phyloP scores from a whole-genome alignment of 2,113 vertebrate species.

The Ammodytes dubius region DNA sequence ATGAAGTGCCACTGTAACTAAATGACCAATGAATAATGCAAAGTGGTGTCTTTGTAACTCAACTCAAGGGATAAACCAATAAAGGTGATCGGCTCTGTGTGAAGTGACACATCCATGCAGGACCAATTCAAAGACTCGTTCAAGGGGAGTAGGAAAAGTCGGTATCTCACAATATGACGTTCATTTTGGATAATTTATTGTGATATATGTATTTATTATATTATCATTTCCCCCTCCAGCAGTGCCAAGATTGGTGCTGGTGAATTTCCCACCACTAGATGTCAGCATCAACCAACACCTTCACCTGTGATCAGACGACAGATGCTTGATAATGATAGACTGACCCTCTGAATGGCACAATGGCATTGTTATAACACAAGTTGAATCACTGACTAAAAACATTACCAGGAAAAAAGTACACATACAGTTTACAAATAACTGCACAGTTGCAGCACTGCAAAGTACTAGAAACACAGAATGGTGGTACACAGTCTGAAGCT shows the following conservation, averaged over 20 bases:
- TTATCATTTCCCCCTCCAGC: background rate
- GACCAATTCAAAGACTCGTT: background rate
- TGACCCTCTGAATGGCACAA: background rate
- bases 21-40: conserved; percentile 28
- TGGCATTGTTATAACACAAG: too few relatives aligned
- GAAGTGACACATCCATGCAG: background rate
- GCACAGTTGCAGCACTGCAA: background rate
- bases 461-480: background rate
- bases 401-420: background rate
- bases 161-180: background rate
- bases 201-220: background rate
- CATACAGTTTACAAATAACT: background rate
- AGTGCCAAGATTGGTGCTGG: background rate
- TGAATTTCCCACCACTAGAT: conserved; percentile 70
- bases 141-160: background rate
- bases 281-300: conserved; percentile 71
- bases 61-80: conserved; percentile 1
- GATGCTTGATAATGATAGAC: background rate
- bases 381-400: background rate
- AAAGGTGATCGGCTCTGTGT: background rate
- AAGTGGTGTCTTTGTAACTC: background rate
- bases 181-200: background rate
- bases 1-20: conserved; percentile 3
- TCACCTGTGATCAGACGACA: conserved; percentile 32
- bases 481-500: background rate